Evolutionary conservation across 2,888 invertebrate species (phyloP), one percentile per base, ranked within the genome.

Genomic region (Pterobdella sp.): DNA sequence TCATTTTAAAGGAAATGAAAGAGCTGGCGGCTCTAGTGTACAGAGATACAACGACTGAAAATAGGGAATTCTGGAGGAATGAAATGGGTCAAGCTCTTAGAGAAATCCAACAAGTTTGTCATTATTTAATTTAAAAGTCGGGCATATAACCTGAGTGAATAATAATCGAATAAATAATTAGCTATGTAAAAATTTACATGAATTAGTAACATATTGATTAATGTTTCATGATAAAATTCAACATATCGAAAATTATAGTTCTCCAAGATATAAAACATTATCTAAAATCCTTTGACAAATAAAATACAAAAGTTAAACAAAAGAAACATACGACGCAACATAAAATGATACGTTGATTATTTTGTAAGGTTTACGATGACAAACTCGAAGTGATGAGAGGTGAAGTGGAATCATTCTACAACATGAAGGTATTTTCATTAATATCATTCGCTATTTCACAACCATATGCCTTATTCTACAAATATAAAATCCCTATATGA

Each of bases 41-140:
- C 78, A 81, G 85, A 42, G 86, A 86, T 79, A 86, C 86, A 1
- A 85, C 85, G 1, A 81, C 82, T 60, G 86, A 86, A 79, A 86
- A 86, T 81, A 81, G 86, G 36, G 85, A 86, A 77, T 86, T 84
- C 83, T 86, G 86, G 85, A 85, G 85, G 81, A 85, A 84, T 78
- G 86, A 86, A 77, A 79, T 87, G 73, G 82, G 84, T 1, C 81
- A 82, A 74, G 85, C 85, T 65, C 84, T 86, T 75, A 79, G 85
- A 63, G 86, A 86, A 77, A 86, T 86, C 76, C 84, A 86, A 36
- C 67, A 73, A 29, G 73, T 73, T 56, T n/a, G n/a, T n/a, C n/a
- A n/a, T n/a, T n/a, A n/a, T n/a, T n/a, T n/a, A n/a, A n/a, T n/a
- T n/a, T n/a, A n/a, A n/a, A n/a, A n/a, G n/a, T n/a, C n/a, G n/a